phyloP scores from a whole-genome alignment of 2,113 vertebrate genomes.

The Coptodon bakossiorum region DNA sequence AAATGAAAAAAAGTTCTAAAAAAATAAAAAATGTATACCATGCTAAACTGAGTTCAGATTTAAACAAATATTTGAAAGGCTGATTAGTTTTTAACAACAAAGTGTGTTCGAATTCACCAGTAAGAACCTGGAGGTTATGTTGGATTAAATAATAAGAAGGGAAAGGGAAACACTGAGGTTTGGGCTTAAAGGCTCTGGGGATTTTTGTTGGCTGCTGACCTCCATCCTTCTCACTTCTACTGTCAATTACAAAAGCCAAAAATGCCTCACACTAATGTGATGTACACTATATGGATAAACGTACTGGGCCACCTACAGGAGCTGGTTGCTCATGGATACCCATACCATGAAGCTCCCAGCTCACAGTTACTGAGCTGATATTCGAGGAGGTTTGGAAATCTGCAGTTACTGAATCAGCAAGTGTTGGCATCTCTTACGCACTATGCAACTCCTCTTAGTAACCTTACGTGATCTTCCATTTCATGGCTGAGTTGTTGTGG shows the following conservation, averaged over 20 bases:
- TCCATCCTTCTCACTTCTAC: neutral
- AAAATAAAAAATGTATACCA: fast-evolving
- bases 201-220: neutral
- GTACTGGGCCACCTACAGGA: neutral
- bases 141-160: neutral
- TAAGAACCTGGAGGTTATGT: neutral
- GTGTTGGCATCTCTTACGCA: neutral
- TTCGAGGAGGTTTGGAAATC: neutral
- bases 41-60: neutral
- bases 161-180: neutral
- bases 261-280: neutral
- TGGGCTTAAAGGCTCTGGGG: neutral
- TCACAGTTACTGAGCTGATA: neutral
- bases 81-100: neutral
- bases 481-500: neutral
- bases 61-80: neutral
- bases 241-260: neutral
- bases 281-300: neutral
- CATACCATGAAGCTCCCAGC: neutral
- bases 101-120: neutral
- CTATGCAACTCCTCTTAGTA: neutral
- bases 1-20: neutral
- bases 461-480: fast-evolving
- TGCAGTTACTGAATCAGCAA: neutral
- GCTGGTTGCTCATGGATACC: neutral